Percentiles rank a stretch among this genome's conserved stretches.
Evolutionary conservation across 2,888 invertebrate genomes (phyloP).

Genomic region (Apotomis betuletana): DNA sequence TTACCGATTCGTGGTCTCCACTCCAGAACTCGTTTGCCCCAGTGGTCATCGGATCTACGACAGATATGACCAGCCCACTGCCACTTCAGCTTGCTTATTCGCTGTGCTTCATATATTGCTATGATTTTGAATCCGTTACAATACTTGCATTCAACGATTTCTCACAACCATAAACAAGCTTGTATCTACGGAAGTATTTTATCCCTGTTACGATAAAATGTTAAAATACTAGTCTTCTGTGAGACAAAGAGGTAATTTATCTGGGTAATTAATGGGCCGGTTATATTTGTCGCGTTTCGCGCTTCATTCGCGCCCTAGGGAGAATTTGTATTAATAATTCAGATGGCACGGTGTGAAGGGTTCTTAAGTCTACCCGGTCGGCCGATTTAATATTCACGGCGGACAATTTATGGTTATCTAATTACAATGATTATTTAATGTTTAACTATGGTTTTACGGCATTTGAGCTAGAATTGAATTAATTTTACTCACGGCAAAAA

Average conservation of each 20-base stretch:
- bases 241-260: slow-evolving; percentile 39
- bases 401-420: neutral
- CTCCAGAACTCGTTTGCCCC: too few relatives aligned
- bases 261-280: slow-evolving; percentile 34
- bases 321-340: slow-evolving; percentile 32
- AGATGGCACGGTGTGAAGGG: slow-evolving; percentile 10
- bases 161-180: too few relatives aligned
- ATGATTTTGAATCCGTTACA: too few relatives aligned
- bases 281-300: slow-evolving; percentile 41
- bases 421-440: neutral
- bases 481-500: too few relatives aligned
- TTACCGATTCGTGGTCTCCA: too few relatives aligned
- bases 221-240: slow-evolving; percentile 16
- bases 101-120: too few relatives aligned
- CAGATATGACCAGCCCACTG: too few relatives aligned
- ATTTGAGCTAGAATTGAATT: too few relatives aligned
- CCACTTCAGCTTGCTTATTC: too few relatives aligned
- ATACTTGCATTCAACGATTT: too few relatives aligned
- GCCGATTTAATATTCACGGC: neutral
- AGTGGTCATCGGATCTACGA: too few relatives aligned
- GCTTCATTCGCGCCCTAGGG: slow-evolving; percentile 28
- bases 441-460: neutral
- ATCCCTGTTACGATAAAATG: slow-evolving; percentile 16
- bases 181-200: neutral
- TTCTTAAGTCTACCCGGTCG: neutral